Evolutionary conservation across 23 tunicate genomes (phyloP).

Genomic region (Halocynthia roretzi): DNA sequence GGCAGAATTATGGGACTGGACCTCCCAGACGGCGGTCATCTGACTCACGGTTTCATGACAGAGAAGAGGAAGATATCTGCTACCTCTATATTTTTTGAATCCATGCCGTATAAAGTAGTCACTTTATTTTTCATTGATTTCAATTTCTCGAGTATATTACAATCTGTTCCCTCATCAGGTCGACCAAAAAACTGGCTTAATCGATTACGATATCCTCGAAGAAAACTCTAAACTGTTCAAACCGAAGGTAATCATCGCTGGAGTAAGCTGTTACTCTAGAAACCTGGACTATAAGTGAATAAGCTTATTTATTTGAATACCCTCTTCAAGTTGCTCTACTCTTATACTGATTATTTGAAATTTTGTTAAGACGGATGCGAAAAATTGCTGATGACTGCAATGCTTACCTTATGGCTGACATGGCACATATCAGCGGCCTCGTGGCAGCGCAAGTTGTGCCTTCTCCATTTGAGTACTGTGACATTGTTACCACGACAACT

Average conservation of each 20-base stretch:
- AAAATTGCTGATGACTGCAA: conserved; percentile 71
- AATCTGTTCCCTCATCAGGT: conserved; percentile 26
- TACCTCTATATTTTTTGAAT: conserved; percentile 97
- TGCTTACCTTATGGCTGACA: conserved; percentile 91
- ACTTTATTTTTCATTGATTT: not conserved
- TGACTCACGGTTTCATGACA: conserved; percentile 99
- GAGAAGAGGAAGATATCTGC: conserved; percentile 94
- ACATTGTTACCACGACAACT: conserved; percentile 97
- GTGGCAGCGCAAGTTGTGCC: conserved; percentile 95
- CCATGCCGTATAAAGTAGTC: conserved; percentile 96
- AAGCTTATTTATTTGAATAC: not conserved
- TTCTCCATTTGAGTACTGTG: conserved; percentile 93
- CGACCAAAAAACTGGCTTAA: conserved; percentile 74
- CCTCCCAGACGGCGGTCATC: conserved; percentile 98
- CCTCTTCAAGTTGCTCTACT: not conserved
- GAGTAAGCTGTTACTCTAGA: conserved; percentile 94
- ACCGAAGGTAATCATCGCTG: conserved; percentile 94
- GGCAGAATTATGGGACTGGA: conserved; percentile 99
- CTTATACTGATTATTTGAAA: not conserved
- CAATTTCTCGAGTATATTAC: not conserved
- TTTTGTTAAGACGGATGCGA: conserved; percentile 41
- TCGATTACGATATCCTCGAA: conserved; percentile 91
- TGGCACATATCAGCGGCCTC: conserved; percentile 98
- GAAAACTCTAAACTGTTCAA: conserved; percentile 84
- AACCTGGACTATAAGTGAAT: conserved; percentile 85